Evolutionary conservation across 2,113 vertebrate genomes (phyloP).

Genomic region (Heloderma charlesbogerti): DNA sequence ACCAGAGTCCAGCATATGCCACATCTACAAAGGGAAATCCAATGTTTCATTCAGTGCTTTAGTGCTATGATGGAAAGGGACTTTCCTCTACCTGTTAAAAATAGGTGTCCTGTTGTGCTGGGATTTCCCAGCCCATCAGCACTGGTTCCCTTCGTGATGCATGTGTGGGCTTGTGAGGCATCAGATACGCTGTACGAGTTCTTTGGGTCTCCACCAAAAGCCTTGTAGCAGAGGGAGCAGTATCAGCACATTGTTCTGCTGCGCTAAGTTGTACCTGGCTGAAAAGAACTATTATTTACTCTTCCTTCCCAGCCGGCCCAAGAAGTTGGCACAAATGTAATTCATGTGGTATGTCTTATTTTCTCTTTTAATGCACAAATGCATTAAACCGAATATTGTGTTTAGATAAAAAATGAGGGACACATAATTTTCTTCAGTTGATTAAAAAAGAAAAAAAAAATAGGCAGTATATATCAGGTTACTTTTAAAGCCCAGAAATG

Average conservation of each 20-base stretch:
- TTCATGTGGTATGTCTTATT: not conserved
- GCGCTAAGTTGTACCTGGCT: not conserved
- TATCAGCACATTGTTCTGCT: not conserved
- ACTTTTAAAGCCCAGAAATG: not conserved
- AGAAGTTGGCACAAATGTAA: not conserved
- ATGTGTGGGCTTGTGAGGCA: not conserved
- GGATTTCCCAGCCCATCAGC: not conserved
- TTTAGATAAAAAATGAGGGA: not conserved
- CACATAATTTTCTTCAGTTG: not conserved
- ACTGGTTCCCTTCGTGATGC: not conserved
- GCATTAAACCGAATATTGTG: not conserved
- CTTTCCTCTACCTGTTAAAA: slow-evolving; percentile 4
- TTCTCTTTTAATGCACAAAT: slow-evolving; percentile 1
- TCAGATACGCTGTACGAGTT: not conserved
- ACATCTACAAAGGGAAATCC: not conserved
- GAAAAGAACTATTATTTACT: slow-evolving; percentile 6
- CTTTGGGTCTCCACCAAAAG: not conserved
- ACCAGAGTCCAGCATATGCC: not conserved
- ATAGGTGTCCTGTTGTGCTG: not conserved
- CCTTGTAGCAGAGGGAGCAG: not conserved
- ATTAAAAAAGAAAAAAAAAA: not conserved
- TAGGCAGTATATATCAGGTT: not conserved
- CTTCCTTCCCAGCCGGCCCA: not conserved
- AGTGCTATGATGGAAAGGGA: not conserved
- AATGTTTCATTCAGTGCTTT: not conserved